phyloP scores from a whole-genome alignment of 2,797 vertebrate species.

The Pteronotus mesoamericanus region DNA sequence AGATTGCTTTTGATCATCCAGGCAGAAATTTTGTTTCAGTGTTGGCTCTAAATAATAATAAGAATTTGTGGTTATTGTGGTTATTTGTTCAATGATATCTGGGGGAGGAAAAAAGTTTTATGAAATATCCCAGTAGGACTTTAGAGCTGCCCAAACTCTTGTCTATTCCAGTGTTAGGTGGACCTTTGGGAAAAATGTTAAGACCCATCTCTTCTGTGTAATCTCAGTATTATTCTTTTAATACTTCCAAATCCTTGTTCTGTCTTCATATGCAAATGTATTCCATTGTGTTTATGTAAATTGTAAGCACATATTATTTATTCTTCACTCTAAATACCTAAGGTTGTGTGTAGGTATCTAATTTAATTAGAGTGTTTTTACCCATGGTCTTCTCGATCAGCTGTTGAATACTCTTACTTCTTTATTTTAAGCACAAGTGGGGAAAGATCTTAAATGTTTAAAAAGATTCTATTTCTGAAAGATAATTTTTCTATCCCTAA shows the following conservation, averaged over 20 bases:
- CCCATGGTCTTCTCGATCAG: background rate
- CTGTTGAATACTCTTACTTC: background rate
- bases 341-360: background rate
- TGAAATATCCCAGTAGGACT: background rate
- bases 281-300: constrained; percentile 40
- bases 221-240: constrained; percentile 63
- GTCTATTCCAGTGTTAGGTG: background rate
- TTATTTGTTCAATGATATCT: constrained; percentile 1
- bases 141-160: background rate
- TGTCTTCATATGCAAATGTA: constrained; percentile 50
- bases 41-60: background rate
- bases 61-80: constrained; percentile 25
- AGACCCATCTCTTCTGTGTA: constrained; percentile 47
- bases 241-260: constrained; percentile 50
- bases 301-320: background rate
- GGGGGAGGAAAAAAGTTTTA: background rate
- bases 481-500: background rate
- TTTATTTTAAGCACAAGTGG: background rate
- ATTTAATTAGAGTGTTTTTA: constrained; percentile 30
- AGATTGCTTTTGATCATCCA: constrained; percentile 37
- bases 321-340: constrained; percentile 19
- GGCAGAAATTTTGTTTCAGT: constrained; percentile 31
- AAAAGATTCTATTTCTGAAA: background rate
- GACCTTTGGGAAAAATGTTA: constrained; percentile 24
- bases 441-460: constrained; percentile 6